A percentile compares a stretch with the other conserved stretches of the same genome.
Evolutionary conservation across 2,797 vertebrate genomes (phyloP).

Genomic region (Diceros bicornis): DNA sequence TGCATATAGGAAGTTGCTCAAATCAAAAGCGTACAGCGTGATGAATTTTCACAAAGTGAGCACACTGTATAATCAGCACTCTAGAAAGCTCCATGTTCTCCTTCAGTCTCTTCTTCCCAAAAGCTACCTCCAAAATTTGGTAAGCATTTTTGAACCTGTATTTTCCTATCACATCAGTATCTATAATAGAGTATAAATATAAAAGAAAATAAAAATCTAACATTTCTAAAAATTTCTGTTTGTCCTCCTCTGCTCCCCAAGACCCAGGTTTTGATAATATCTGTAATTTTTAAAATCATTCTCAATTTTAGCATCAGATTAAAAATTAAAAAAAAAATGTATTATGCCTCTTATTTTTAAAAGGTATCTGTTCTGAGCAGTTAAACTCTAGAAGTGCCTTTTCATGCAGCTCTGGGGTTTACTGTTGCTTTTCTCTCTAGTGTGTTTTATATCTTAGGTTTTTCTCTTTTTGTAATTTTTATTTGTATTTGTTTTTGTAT

Average conservation of each 20-base stretch:
- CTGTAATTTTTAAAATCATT: not conserved
- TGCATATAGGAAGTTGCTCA: not conserved
- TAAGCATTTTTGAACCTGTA: not conserved
- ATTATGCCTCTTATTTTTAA: not conserved
- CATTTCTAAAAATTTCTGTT: not conserved
- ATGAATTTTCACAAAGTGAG: not conserved
- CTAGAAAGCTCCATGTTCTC: not conserved
- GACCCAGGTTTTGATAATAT: not conserved
- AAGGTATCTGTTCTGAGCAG: not conserved
- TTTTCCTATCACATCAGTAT: not conserved
- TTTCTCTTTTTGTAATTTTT: not conserved
- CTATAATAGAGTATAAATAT: not conserved
- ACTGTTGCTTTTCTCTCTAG: not conserved
- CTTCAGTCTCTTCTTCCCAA: not conserved
- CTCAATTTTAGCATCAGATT: not conserved
- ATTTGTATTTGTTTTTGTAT: no score
- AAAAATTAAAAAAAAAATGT: no score
- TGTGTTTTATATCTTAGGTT: not conserved
- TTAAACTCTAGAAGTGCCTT: not conserved
- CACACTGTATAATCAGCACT: not conserved
- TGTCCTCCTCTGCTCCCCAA: not conserved
- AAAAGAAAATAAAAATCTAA: not conserved
- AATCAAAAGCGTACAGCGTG: not conserved
- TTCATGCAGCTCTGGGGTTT: not conserved
- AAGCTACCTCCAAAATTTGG: not conserved